A percentile compares a stretch with the other conserved stretches of the same genome.
These are phyloP conservation scores for Dascillus cervinus DNA, from an alignment of 2,888 invertebrate genomes.

Conservation along the genomic window DNA sequence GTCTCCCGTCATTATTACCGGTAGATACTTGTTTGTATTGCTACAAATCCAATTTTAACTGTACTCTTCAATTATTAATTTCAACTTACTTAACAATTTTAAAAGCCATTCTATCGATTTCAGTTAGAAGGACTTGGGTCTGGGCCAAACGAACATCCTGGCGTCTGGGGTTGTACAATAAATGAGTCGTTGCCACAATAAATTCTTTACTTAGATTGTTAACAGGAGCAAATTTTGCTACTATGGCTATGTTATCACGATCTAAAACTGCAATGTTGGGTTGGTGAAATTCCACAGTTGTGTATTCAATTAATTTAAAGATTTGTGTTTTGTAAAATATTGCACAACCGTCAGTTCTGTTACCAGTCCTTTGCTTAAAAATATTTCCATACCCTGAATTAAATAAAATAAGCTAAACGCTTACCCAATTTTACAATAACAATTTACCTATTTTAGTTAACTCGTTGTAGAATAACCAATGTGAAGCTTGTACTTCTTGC, in stretches of 20 bases:
- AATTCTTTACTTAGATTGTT: slow-evolving; percentile 47
- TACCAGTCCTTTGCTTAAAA: slow-evolving; percentile 78
- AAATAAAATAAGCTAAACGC: too few species aligned
- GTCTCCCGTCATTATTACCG: slow-evolving; percentile 87
- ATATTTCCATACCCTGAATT: slow-evolving; percentile 60
- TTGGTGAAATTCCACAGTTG: slow-evolving; percentile 63
- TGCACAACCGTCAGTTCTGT: slow-evolving; percentile 82
- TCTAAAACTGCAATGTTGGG: slow-evolving; percentile 59
- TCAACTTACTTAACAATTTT: slow-evolving; percentile 30
- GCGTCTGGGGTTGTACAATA: slow-evolving; percentile 85
- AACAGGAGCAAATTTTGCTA: slow-evolving; percentile 63
- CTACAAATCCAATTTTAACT: slow-evolving; percentile 14
- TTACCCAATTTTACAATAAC: too few species aligned
- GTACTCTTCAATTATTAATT: too few species aligned
- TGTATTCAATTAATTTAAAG: slow-evolving; percentile 58
- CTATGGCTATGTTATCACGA: slow-evolving; percentile 81
- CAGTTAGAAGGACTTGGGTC: slow-evolving; percentile 71
- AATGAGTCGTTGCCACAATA: slow-evolving; percentile 87
- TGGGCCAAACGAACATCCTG: slow-evolving; percentile 89
- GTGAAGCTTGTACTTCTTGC: slow-evolving; percentile 85
- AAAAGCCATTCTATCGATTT: slow-evolving; percentile 72
- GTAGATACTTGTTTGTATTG: slow-evolving; percentile 48
- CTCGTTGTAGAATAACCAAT: slow-evolving; percentile 43
- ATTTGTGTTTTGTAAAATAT: slow-evolving; percentile 66
- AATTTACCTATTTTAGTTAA: too few species aligned